Evolutionary conservation across 2,888 invertebrate genomes (phyloP), one percentile per base, ranked within the genome.

Genomic region (Gandaritis pyraliata): DNA sequence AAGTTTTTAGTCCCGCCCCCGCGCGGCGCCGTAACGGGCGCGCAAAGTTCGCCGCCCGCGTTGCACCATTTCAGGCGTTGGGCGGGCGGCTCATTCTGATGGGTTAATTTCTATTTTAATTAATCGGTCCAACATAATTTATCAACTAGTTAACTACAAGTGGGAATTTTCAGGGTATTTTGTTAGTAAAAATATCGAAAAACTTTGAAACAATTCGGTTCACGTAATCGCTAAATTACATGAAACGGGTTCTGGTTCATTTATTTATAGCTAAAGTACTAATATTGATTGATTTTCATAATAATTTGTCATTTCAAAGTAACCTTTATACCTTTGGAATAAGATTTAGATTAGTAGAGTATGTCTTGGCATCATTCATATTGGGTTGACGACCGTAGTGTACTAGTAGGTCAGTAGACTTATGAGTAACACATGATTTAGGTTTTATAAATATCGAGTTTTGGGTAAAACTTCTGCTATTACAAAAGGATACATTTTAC

Each of bases 11-110:
- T 23, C 55, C 61, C 58, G 69, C 65, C 54, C 56, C 60, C 70
- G 72, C 72, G 71, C 70, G 66, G 69, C 16, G 63, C 71, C 78
- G 77, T 76, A 78, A 75, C 65, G 68, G 75, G 76, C 68, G 70
- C 70, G 74, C 61, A 61, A 62, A 60, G 48, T 58, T 51, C 63
- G 66, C 68, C 76, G 75, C 74, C 70, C 77, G 78, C 73, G 74
- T 72, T 80, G 77, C 68, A 66, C 86, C 86, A 80, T 87, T 86
- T 85, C 84, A 72, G 85, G 84, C 80, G 79, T 71, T 80, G 77
- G 75, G 75, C 80, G 76, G 72, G 60, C 74, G 72, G 60, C 67
- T 69, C 61, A 66, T 51, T 67, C 53, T 62, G 65, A 68, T 59
- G 50, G 59, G 63, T 61, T 66, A 63, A 66, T 66, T 71, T 67